Base-by-base conservation (phyloP, 2,797 vertebrate genomes). In the Anguilla pacifica region DNA sequence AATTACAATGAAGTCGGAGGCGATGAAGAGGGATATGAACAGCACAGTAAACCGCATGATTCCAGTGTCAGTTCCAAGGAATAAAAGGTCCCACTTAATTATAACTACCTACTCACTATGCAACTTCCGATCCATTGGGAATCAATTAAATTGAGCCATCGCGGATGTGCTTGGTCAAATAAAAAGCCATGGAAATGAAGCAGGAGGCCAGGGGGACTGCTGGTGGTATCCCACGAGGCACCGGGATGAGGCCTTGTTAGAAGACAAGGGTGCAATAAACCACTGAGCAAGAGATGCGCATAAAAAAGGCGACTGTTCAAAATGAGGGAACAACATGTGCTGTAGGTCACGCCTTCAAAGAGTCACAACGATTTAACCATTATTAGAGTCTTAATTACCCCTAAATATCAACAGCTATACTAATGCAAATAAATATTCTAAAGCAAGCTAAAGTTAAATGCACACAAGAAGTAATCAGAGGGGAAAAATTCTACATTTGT, bases 71-170 rank as follows among this genome's bases (percentile, higher is more conserved):
- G 35, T 74, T 74, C 28, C 31, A 11, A 15, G 70, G 64, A 15
- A 28, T n/a, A 35, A 43, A 79, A 79, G 35, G 39, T 79, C 74
- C 74, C 74, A 39, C 43, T 82, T 82, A 51, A 82, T 82, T 82
- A 82, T 19, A 79, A 79, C 74, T 79, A 79, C 74, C 31, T 19
- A 51, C 46, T 82, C 46, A 82, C 79, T 82, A 51, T 51, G 46
- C 79, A 82, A 82, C 43, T 82, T 82, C 19, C 39, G 19, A 82
- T 82, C 79, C 79, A 82, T 51, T 82, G 79, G 79, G 79, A 82
- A 82, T 82, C 17, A 82, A 82, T 82, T 49, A 82, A 49, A 82
- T 39, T 82, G 79, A 49, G 46, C 17, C 6, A 82, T 51, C 17
- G 6, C 46, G 43, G 46, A 82, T 82, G 79, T 82, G 79, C n/a